Evolutionary conservation across 2,113 vertebrate genomes (phyloP), one percentile per base, ranked within the genome.

Genomic region (Rhinoderma darwinii): DNA sequence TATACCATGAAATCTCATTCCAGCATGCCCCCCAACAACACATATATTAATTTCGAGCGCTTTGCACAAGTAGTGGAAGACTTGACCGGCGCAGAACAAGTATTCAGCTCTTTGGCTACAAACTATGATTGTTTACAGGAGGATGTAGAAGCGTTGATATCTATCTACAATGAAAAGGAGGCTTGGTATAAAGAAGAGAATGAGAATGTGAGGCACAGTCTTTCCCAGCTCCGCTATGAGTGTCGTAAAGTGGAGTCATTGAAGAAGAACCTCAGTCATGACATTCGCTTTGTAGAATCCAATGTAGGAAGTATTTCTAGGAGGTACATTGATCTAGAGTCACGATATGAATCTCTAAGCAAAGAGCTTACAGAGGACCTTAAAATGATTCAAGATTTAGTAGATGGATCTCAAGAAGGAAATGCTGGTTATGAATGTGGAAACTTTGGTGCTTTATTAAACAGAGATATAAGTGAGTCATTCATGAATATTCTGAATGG

Each of bases 1-100:
- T 97, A 98, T 89, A 97, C 96, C 73, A 92, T 97, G 75, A 97
- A 97, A 83, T 96, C 94, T 30, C 95, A 96, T 88, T 95, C 94
- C 0, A 97, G 96, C 91, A 95, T 96, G 93, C 94, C 95, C 25
- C 96, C 94, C 47, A 98, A 97, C 89, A 96, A 97, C 89, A 96
- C 96, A 4, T 97, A 97, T 1, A 85, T 94, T 91, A 96, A 96
- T 92, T 97, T 96, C 0, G 96, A 98, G 91, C 95, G 93, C 78
- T 97, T 99, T 78, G 92, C 96, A 66, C 91, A 0, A 0, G 84
- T 97, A 7, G 89, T 97, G 17, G 96, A 98, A 88, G 96, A 96
- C 1, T 88, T 98, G 70, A 91, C 93, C 0, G 25, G 22, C 22
- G 91, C 91, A 4, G 95, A 96, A 83, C 89, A 14, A 0, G 89